Percentiles rank a stretch among this genome's conserved stretches.
These are phyloP conservation scores for Pseudopipra pipra DNA, from an alignment of 2,113 vertebrate genomes.

Conservation along the genomic window DNA sequence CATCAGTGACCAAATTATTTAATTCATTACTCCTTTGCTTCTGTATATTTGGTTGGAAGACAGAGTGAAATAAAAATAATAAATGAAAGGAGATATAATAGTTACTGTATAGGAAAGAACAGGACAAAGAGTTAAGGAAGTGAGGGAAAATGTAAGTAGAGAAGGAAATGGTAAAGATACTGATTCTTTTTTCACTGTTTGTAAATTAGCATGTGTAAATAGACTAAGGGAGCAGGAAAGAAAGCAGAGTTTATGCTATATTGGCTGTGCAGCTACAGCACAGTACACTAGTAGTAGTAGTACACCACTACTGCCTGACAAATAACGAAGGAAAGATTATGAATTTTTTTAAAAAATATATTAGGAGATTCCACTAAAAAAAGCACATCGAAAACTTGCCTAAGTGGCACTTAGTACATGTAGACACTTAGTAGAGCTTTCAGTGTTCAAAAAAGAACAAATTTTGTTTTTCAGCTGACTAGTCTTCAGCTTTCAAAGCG, in stretches of 20 bases:
- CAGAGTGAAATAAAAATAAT: background rate
- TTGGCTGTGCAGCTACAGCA: background rate
- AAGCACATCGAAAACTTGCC: background rate
- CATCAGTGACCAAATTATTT: background rate
- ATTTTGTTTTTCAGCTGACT: background rate
- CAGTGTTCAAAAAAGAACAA: background rate
- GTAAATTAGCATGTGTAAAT: background rate
- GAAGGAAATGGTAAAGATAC: background rate
- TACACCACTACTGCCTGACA: background rate
- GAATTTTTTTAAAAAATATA: background rate
- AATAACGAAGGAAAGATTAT: background rate
- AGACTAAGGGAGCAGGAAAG: background rate
- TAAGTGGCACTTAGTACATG: background rate
- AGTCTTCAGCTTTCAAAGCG: background rate
- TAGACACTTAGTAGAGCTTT: background rate
- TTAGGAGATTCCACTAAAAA: background rate
- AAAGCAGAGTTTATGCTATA: background rate
- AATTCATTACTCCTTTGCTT: background rate
- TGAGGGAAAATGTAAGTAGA: background rate
- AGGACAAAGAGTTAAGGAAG: background rate
- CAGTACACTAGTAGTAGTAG: too few relatives aligned
- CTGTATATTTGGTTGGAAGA: background rate
- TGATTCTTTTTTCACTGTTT: background rate
- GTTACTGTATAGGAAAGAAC: background rate
- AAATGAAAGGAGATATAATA: background rate